Conservation (phyloP, 2,113 vertebrate genomes). For the Trichomycterus rosablanca region DNA sequence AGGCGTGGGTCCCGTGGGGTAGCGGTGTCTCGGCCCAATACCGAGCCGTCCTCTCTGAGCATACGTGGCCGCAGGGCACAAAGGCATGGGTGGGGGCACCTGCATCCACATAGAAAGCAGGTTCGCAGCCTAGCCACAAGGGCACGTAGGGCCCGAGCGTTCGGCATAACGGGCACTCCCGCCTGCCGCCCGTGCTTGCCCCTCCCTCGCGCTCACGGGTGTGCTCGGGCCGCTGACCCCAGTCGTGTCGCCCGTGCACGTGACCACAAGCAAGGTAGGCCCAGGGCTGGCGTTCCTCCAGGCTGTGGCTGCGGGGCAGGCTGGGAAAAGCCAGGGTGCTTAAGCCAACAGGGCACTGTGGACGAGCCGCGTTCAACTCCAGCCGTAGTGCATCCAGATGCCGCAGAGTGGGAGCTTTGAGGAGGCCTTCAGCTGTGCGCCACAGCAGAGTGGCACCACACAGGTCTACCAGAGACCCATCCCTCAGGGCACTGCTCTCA, state of each 20-base stretch:
- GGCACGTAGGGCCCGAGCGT: constrained; percentile 92
- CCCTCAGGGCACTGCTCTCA: constrained; percentile 89
- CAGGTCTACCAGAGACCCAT: constrained; percentile 94
- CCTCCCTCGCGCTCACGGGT: constrained; percentile 45
- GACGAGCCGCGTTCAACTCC: constrained; percentile 90
- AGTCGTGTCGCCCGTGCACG: constrained; percentile 95
- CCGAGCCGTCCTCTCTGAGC: constrained; percentile 88
- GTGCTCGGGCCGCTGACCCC: constrained; percentile 70
- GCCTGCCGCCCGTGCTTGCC: constrained; percentile 59
- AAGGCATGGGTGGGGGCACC: constrained; percentile 89
- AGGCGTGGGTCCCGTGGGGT: constrained; percentile 94
- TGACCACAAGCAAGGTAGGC: constrained; percentile 94
- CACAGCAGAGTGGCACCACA: constrained; percentile 95
- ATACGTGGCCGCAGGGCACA: constrained; percentile 92
- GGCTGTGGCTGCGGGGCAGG: constrained; percentile 87
- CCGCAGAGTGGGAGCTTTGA: constrained; percentile 85
- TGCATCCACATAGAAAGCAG: constrained; percentile 89
- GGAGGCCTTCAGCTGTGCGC: constrained; percentile 88
- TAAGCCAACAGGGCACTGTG: constrained; percentile 93
- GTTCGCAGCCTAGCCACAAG: constrained; percentile 93
- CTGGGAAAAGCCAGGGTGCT: constrained; percentile 97
- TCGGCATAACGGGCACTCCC: constrained; percentile 93
- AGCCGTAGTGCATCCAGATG: constrained; percentile 94
- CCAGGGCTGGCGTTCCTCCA: constrained; percentile 98
- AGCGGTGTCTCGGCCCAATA: constrained; percentile 94